Base-by-base conservation (phyloP, 2,113 vertebrate genomes). In the Xyliphius kryptos region DNA sequence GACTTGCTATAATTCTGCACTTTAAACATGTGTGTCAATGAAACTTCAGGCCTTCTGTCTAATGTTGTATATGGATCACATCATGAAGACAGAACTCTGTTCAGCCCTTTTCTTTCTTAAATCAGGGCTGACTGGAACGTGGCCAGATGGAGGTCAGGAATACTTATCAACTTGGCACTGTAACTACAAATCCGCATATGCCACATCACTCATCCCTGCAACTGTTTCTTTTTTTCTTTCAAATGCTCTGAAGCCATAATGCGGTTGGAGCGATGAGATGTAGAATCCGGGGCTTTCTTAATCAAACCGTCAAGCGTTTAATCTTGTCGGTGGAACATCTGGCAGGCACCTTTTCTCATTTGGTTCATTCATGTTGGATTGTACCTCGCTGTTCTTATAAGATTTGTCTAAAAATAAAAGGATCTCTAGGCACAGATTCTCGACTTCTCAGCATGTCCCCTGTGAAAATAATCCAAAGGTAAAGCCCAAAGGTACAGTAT, bases 261-360 rank as follows among this genome's bases (percentile, higher is more conserved):
- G 55, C 57, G 61, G 61, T 67, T 37, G 55, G 63, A 52, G 59
- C 32, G 84, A 85, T 83, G 85, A 85, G 85, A 87, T 86, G 81
- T 82, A 84, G 84, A 84, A 75, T 37, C 58, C 87, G 80, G 83
- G 80, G n/a, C 48, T 59, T 83, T 86, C 86, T 88, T 90, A 90
- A 91, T 92, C 90, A 91, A 87, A 88, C 88, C 64, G 48, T 61
- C 84, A 85, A 87, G 86, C 85, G 56, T 69, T 70, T 79, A 77
- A 76, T 73, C 71, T 59, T 46, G 38, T 90, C 85, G 88, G 86
- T 84, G 85, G 84, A 91, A 90, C 89, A 93, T 89, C 91, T 93
- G 91, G 88, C 88, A 85, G 85, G 85, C 89, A 92, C 89, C 89
- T 92, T 91, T 89, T 70, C 47, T 63, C 87, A 86, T 89, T 89